Conservation (phyloP, 2,888 invertebrate species). For the Eristalis pertinax region DNA sequence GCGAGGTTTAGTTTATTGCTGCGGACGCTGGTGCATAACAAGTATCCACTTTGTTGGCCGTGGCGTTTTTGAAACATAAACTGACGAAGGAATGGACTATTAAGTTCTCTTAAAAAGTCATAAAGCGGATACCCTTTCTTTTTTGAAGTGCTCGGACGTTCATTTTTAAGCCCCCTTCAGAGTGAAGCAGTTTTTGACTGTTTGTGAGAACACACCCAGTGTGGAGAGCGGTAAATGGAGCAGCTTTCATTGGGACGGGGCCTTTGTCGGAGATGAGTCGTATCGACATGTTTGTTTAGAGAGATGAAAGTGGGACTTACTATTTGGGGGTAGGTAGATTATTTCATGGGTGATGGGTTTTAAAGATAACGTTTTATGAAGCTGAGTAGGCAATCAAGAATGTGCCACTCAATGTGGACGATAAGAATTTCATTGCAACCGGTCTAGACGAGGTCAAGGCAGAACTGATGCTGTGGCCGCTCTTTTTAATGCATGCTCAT, state of each 20-base stretch:
- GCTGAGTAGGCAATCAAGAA: too few species aligned
- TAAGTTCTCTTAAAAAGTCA: background rate
- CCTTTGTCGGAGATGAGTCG: too few species aligned
- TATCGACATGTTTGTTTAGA: too few species aligned
- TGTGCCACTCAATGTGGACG: too few species aligned
- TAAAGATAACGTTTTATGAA: too few species aligned
- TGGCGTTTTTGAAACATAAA: background rate
- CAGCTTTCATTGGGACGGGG: background rate
- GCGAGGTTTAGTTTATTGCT: background rate
- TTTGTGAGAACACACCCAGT: background rate
- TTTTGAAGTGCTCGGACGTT: background rate
- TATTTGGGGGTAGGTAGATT: too few species aligned
- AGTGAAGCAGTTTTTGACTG: background rate
- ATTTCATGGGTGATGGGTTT: too few species aligned
- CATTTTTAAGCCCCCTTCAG: background rate
- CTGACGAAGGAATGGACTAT: background rate
- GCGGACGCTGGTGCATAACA: background rate
- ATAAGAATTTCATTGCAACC: too few species aligned
- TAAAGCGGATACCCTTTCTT: background rate
- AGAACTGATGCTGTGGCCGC: too few species aligned
- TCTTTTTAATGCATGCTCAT: too few species aligned
- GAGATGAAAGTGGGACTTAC: too few species aligned
- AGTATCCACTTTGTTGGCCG: background rate
- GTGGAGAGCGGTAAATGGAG: background rate
- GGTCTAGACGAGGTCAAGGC: too few species aligned